Evolutionary conservation across 2,797 vertebrate genomes (phyloP).

Genomic region (Antennarius maculatus): DNA sequence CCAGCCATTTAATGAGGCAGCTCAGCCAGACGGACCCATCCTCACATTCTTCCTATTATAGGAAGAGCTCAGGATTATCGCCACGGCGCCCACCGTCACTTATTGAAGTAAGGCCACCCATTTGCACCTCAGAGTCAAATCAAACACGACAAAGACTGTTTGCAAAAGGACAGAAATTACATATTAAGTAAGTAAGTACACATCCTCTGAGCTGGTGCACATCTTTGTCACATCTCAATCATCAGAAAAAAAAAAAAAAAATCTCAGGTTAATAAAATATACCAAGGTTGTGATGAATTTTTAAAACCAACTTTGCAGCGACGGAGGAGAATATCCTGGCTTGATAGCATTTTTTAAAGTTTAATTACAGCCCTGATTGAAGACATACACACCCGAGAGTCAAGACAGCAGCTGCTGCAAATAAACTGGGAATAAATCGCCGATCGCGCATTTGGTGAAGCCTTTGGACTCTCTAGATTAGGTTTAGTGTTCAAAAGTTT

Average conservation of each 20-base stretch:
- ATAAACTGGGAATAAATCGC: slow-evolving; percentile 15
- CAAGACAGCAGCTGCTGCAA: slow-evolving; percentile 24
- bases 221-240: slow-evolving; percentile 21
- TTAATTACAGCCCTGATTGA: slow-evolving; percentile 47
- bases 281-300: slow-evolving; percentile 60
- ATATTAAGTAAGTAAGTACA: slow-evolving; percentile 51
- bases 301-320: slow-evolving; percentile 60
- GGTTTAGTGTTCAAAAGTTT: slow-evolving; percentile 2
- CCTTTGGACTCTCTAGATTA: background rate
- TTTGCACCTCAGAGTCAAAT: slow-evolving; percentile 60
- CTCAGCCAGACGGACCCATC: slow-evolving; percentile 64
- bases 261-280: slow-evolving; percentile 37
- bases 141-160: slow-evolving; percentile 60
- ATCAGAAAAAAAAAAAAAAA: slow-evolving; percentile 10
- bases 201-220: slow-evolving; percentile 30
- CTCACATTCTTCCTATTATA: slow-evolving; percentile 69
- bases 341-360: slow-evolving; percentile 55
- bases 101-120: slow-evolving; percentile 67
- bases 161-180: slow-evolving; percentile 63
- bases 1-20: slow-evolving; percentile 80
- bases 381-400: slow-evolving; percentile 14
- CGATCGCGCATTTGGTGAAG: background rate
- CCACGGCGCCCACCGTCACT: slow-evolving; percentile 50
- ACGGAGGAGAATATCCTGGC: slow-evolving; percentile 35
- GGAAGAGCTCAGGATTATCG: slow-evolving; percentile 65